Base-by-base conservation (phyloP, 2,113 vertebrate species). In the Hirundichthys speculiger region DNA sequence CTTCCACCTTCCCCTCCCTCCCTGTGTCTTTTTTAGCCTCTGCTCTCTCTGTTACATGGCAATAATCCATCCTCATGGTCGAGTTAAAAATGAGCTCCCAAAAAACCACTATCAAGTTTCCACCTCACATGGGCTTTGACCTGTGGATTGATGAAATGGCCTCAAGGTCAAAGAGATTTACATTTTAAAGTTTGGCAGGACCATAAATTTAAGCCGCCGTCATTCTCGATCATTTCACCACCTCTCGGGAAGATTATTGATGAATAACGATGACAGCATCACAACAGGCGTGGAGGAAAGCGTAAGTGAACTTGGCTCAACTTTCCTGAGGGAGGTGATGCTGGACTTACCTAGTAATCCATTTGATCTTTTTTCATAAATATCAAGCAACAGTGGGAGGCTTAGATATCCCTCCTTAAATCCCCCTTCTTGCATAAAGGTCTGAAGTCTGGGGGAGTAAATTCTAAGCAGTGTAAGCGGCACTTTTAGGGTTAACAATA, bases 301-400 rank as follows among this genome's bases (percentile, higher is more conserved):
- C 16, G 25, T 50, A 70, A 75, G 43, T 58, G 40, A 40, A 69
- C 39, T 51, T 48, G 47, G 47, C 41, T 68, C 22, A 38, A 47
- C 20, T 48, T 22, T 49, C 38, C 46, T 46, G 24, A 0, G 46
- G 51, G 38, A 43, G 20, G 41, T 18, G 13, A 30, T 68, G 47
- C 58, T 38, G 21, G 40, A 67, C 59, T 60, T 48, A 59, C 69
- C 70, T 58, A 65, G 64, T 73, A 62, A 47, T 66, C 58, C 11
- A 45, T 7, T n/a, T 78, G 61, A 88, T 77, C 49, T 12, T 34
- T 52, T 52, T 8, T 18, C 18, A 6, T 45, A 19, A 45, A 82
- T 79, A 85, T 86, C 67, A 62, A 59, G 52, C 86, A 73, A 87
- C 75, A 43, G 74, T 52, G 34, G 55, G 63, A 64, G 73, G 64